Conservation (phyloP, 2,797 vertebrate genomes). For the Lacerta agilis region DNA sequence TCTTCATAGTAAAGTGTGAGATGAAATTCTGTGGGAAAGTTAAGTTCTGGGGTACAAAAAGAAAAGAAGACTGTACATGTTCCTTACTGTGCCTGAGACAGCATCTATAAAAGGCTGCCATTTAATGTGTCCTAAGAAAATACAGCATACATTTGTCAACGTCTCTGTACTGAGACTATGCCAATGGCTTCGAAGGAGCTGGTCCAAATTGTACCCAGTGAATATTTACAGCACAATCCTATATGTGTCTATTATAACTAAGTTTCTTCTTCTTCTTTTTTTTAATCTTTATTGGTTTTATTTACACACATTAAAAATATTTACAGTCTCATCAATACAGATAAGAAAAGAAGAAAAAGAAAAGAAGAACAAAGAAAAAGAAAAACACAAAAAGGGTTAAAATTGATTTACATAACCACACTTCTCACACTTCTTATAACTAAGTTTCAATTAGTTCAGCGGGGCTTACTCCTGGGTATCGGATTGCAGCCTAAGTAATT, state of each 20-base stretch:
- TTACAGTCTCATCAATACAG: too few species aligned
- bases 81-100: constrained; percentile 27
- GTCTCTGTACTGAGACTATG: neutral
- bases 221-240: neutral
- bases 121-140: constrained; percentile 29
- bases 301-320: too few species aligned
- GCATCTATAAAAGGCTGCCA: constrained; percentile 15
- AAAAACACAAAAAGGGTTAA: too few species aligned
- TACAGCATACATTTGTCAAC: constrained; percentile 25
- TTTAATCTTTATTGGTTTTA: too few species aligned
- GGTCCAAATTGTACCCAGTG: neutral
- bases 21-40: constrained; percentile 61
- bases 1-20: constrained; percentile 57
- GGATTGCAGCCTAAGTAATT: neutral
- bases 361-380: too few species aligned
- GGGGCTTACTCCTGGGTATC: neutral
- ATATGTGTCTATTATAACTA: neutral
- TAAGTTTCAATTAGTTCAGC: neutral
- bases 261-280: too few species aligned
- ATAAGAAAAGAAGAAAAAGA: too few species aligned
- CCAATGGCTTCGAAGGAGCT: constrained; percentile 9
- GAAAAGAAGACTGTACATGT: constrained; percentile 26
- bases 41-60: constrained; percentile 48
- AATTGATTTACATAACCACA: too few species aligned
- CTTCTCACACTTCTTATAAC: too few species aligned